A percentile compares a stretch with the other conserved stretches of the same genome.
These are phyloP conservation scores for Zenarchopterus dispar DNA, from an alignment of 2,797 vertebrate genomes.

Conservation along the genomic window DNA sequence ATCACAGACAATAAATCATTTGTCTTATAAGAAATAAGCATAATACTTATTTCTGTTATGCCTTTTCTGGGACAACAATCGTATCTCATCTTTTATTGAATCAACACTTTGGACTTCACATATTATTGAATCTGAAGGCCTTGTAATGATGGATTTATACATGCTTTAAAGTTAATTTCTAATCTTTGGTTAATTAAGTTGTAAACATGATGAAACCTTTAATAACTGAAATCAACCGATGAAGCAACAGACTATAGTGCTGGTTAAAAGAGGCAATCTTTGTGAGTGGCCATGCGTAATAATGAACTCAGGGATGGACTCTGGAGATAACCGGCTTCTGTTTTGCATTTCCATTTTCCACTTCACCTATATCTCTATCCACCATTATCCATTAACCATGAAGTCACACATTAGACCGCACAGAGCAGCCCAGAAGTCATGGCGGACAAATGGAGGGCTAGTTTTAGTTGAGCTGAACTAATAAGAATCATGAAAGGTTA, in stretches of 20 bases:
- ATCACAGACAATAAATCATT: conserved; percentile 72
- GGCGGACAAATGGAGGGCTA: neutral
- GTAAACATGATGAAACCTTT: conserved; percentile 4
- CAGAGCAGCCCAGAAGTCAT: conserved; percentile 18
- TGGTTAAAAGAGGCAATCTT: conserved; percentile 17
- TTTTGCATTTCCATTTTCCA: conserved; percentile 41
- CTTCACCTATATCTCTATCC: conserved; percentile 21
- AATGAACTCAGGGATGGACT: conserved; percentile 40
- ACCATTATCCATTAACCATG: conserved; percentile 40
- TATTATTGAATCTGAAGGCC: neutral
- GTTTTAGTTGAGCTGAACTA: conserved; percentile 23
- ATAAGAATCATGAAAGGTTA: conserved; percentile 3
- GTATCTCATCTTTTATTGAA: too few relatives aligned
- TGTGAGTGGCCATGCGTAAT: conserved; percentile 11
- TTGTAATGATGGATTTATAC: too few relatives aligned
- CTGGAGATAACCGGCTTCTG: conserved; percentile 21
- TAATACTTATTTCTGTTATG: too few relatives aligned
- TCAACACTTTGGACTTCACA: neutral
- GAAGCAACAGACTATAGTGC: neutral
- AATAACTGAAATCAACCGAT: neutral
- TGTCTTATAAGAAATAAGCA: conserved; percentile 34
- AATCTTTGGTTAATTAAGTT: neutral
- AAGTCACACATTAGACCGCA: conserved; percentile 22
- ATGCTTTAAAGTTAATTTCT: conserved; percentile 1
- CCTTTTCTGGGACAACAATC: neutral